Base-by-base conservation (phyloP, 2,797 vertebrate species). In the Neopelma chrysocephalum region DNA sequence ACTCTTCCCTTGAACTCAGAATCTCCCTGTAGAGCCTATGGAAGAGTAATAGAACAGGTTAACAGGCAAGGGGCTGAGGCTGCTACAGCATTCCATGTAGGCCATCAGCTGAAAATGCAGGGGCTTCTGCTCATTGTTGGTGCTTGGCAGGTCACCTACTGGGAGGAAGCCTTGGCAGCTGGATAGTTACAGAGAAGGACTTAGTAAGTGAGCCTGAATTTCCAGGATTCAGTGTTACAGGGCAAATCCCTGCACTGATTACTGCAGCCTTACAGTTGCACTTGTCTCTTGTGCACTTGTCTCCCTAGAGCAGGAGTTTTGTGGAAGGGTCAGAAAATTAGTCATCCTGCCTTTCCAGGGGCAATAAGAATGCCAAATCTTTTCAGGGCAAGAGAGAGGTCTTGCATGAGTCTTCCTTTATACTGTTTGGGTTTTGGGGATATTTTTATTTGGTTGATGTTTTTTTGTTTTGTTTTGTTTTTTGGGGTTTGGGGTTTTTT, bases 1-100 rank as follows among this genome's bases (percentile, higher is more conserved):
- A 11, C 1, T 7, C 38, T 40, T 82, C 32, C 14, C 20, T 60
- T 45, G 23, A 18, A 14, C 43, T 76, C 34, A 0, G 0, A 14
- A 20, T 50, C 32, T 77, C 50, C 54, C 18, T 50, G 1, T 3
- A 11, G 53, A 43, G 34, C 26, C 31, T 40, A 0, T 8, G 29
- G 66, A 43, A 34, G 32, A 62, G 25, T 2, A 1, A 0, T 25
- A 56, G 34, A 38, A 25, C 38, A 40, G 34, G 31, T 40, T 36
- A 17, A 60, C 0, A 8, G 62, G 21, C 19, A 43, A 32, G 9
- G 22, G 53, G 26, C 23, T 68, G 57, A 61, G 57, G 29, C 58
- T 75, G 71, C 68, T 56, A 50, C 34, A 61, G 79, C 17, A 4
- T 16, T 83, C 77, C 0, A 0, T 27, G 5, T 17, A 21, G 32